A percentile compares a stretch with the other conserved stretches of the same genome.
Conservation (phyloP, 2,113 vertebrate genomes). For the Myrmecobius fasciatus region DNA sequence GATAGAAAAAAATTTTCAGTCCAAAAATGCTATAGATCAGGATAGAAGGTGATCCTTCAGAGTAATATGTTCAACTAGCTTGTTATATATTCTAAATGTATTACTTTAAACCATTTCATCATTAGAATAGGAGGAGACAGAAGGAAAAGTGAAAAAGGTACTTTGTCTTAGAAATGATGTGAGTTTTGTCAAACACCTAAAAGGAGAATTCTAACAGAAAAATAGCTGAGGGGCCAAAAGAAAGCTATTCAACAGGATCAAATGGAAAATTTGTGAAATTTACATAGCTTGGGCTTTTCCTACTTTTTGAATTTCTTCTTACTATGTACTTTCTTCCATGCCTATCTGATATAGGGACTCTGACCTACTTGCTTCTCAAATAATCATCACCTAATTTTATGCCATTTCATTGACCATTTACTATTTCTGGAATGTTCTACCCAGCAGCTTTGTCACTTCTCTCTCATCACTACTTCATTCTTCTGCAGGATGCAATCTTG, state of each 20-base stretch:
- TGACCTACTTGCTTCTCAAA: background rate
- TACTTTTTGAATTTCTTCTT: background rate
- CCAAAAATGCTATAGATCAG: background rate
- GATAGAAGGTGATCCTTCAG: background rate
- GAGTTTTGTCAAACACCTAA: background rate
- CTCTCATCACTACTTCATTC: background rate
- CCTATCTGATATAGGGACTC: background rate
- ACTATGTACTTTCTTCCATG: background rate
- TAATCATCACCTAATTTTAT: background rate
- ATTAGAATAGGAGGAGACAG: background rate
- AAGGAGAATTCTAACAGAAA: background rate
- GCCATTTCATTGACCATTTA: background rate
- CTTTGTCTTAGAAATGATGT: background rate
- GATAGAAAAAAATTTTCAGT: background rate
- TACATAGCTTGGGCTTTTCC: background rate
- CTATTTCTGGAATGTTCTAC: background rate
- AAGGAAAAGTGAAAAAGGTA: background rate
- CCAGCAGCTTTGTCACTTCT: background rate
- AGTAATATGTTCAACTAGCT: background rate
- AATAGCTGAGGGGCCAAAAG: background rate
- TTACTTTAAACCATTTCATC: background rate
- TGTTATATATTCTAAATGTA: background rate
- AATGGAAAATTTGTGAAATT: background rate
- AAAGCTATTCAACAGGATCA: background rate
- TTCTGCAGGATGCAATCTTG: background rate